phyloP scores from a whole-genome alignment of 2,113 vertebrate genomes.

The Laticauda colubrina region DNA sequence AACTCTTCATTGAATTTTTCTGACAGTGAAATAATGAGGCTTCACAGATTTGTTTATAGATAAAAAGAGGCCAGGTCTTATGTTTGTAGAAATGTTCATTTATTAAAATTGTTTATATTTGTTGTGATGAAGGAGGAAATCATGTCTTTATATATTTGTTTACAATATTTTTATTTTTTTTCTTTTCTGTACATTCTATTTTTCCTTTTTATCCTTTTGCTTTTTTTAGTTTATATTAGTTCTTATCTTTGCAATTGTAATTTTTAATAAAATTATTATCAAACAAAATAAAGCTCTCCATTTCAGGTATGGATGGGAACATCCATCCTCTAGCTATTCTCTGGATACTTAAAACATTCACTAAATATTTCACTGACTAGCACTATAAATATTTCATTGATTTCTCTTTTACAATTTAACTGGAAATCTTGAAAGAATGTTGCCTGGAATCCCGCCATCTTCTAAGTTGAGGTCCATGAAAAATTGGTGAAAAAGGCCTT shows the following conservation, averaged over 20 bases:
- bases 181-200: no score
- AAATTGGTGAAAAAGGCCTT: neutral
- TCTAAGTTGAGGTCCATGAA: neutral
- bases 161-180: no score
- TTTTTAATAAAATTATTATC: neutral
- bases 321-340: neutral
- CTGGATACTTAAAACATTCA: neutral
- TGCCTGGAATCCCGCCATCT: neutral
- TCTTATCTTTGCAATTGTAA: neutral
- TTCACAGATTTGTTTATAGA: no score
- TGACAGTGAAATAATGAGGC: neutral
- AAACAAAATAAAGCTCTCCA: neutral
- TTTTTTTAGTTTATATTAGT: neutral
- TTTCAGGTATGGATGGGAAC: neutral
- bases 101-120: neutral
- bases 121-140: neutral
- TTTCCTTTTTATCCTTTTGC: neutral
- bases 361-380: neutral
- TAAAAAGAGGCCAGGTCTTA: neutral
- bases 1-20: neutral
- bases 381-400: neutral
- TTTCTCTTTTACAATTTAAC: neutral
- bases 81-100: neutral
- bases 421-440: neutral
- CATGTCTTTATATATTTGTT: no score